These are phyloP conservation scores for Micoletzkya japonica DNA, from an alignment of 2,888 invertebrate species.

Conservation along the genomic window DNA sequence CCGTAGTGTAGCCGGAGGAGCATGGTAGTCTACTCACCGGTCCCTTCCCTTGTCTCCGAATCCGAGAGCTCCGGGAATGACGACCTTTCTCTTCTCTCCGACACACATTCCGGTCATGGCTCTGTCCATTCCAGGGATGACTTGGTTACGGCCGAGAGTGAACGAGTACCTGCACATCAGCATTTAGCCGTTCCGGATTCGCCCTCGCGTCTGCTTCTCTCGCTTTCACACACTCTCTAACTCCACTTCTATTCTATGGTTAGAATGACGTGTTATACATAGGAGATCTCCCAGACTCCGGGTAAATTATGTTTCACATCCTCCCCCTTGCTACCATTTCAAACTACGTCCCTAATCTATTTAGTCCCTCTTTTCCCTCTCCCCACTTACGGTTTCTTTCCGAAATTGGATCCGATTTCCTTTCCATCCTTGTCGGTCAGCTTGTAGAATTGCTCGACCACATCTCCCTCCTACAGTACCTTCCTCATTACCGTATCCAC, in stretches of 20 bases:
- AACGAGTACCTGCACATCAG: conserved; percentile 54
- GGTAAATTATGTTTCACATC: not conserved
- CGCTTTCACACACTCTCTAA: not conserved
- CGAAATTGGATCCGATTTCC: conserved; percentile 62
- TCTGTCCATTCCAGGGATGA: conserved; percentile 62
- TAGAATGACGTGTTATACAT: not conserved
- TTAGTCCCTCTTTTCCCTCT: not conserved
- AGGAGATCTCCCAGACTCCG: not conserved
- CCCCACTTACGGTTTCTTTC: conserved; percentile 59
- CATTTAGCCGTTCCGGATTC: not conserved
- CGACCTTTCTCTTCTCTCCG: conserved; percentile 63
- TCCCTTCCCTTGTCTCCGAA: conserved; percentile 52
- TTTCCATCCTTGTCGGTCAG: conserved; percentile 61
- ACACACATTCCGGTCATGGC: conserved; percentile 62
- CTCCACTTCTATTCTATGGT: not conserved
- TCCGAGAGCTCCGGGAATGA: conserved; percentile 59
- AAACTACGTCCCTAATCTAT: not conserved
- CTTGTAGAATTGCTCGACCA: conserved; percentile 60
- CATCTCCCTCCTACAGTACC: conserved; percentile 44
- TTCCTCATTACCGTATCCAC: conserved; percentile 4
- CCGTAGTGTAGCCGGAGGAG: not conserved
- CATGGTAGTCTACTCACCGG: conserved; percentile 19
- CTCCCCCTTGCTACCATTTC: not conserved
- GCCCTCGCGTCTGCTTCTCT: not conserved
- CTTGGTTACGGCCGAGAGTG: conserved; percentile 59